Conservation (phyloP, 2,113 vertebrate species). For the Tragulus kanchil region DNA sequence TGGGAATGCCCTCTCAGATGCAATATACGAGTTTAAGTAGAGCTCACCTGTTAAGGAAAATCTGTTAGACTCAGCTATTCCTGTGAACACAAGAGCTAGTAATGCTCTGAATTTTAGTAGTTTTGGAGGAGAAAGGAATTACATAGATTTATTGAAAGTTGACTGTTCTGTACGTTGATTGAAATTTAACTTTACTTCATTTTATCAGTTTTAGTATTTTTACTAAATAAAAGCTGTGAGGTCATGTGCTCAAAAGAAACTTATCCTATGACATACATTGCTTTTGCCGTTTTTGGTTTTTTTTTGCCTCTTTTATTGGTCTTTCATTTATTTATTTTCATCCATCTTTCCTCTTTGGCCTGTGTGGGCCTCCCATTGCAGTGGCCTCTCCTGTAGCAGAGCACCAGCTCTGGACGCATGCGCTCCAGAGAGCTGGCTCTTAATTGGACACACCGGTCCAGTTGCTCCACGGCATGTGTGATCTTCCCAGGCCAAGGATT, state of each 20-base stretch:
- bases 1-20: background rate
- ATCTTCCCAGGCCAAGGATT: too few relatives aligned
- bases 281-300: background rate
- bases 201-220: background rate
- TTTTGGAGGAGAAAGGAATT: background rate
- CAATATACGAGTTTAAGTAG: background rate
- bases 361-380: too few relatives aligned
- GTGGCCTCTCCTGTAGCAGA: too few relatives aligned
- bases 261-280: background rate
- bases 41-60: background rate
- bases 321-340: too few relatives aligned
- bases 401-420: too few relatives aligned
- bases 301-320: too few relatives aligned
- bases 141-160: background rate
- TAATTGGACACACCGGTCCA: too few relatives aligned
- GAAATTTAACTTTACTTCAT: constrained; percentile 32
- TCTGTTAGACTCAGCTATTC: background rate
- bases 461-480: too few relatives aligned
- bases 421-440: too few relatives aligned
- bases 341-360: too few relatives aligned
- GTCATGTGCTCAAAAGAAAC: background rate
- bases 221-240: background rate
- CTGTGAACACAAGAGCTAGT: background rate
- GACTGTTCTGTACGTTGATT: background rate
- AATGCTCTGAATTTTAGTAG: background rate